phyloP scores from a whole-genome alignment of 2,113 vertebrate genomes.

The Empidonax traillii region DNA sequence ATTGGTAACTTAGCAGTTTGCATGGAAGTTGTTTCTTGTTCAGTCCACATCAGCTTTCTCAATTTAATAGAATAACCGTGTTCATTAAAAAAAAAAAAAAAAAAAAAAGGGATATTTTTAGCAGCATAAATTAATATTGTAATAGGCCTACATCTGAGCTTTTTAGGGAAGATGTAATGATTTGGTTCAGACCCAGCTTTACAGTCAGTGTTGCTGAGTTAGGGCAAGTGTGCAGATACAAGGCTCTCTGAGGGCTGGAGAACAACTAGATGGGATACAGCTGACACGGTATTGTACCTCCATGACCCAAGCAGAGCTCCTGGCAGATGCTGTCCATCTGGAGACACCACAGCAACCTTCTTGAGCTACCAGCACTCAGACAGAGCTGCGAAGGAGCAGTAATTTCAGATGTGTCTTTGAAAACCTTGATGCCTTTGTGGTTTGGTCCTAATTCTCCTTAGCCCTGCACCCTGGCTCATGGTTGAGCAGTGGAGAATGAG shows the following conservation, averaged over 20 bases:
- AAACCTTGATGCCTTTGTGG: background rate
- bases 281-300: background rate
- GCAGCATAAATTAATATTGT: background rate
- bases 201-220: background rate
- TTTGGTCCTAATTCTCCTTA: background rate
- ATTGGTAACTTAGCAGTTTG: slow-evolving; percentile 84
- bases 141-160: background rate
- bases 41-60: slow-evolving; percentile 28
- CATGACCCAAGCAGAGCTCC: background rate
- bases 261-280: background rate
- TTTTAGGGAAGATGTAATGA: background rate
- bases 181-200: background rate
- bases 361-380: background rate
- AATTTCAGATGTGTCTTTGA: background rate
- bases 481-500: background rate
- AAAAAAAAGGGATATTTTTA: background rate
- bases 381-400: background rate
- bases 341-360: background rate
- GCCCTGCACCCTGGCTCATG: background rate
- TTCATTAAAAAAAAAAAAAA: slow-evolving; percentile 25
- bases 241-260: background rate
- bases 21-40: slow-evolving; percentile 80
- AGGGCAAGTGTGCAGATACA: background rate
- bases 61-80: background rate
- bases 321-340: background rate